A percentile compares a stretch with the other conserved stretches of the same genome.
These are phyloP conservation scores for Trachelus troglodyta DNA, from an alignment of 2,888 invertebrate genomes.

Conservation along the genomic window DNA sequence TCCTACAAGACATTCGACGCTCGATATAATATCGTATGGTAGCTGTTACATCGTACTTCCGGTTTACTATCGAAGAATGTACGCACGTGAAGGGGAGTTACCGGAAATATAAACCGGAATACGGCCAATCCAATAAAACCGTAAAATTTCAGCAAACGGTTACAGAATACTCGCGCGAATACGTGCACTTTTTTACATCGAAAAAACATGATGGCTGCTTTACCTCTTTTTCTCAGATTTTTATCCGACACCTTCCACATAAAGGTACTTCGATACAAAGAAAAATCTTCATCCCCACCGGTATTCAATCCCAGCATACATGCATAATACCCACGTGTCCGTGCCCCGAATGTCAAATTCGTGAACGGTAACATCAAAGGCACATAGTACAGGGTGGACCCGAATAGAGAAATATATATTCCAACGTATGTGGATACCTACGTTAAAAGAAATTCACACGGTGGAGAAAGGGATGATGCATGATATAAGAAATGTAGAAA, in stretches of 20 bases:
- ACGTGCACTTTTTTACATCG: background rate
- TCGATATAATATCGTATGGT: background rate
- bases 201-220: background rate
- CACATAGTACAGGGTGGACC: background rate
- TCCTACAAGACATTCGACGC: background rate
- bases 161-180: background rate
- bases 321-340: slow-evolving; percentile 37
- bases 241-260: background rate
- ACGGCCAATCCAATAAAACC: background rate
- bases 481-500: slow-evolving; percentile 30
- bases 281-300: background rate
- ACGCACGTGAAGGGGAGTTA: background rate
- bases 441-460: background rate
- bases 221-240: background rate
- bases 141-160: background rate
- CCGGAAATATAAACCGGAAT: background rate
- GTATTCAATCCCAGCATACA: slow-evolving; percentile 38
- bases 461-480: background rate
- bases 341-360: slow-evolving; percentile 33
- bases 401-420: background rate
- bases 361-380: slow-evolving; percentile 35
- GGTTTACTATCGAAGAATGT: slow-evolving; percentile 13
- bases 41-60: slow-evolving; percentile 11
- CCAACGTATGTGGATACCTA: background rate
- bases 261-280: background rate